Evolutionary conservation across 2,113 vertebrate species (phyloP).

Genomic region (Charadrius vociferus): DNA sequence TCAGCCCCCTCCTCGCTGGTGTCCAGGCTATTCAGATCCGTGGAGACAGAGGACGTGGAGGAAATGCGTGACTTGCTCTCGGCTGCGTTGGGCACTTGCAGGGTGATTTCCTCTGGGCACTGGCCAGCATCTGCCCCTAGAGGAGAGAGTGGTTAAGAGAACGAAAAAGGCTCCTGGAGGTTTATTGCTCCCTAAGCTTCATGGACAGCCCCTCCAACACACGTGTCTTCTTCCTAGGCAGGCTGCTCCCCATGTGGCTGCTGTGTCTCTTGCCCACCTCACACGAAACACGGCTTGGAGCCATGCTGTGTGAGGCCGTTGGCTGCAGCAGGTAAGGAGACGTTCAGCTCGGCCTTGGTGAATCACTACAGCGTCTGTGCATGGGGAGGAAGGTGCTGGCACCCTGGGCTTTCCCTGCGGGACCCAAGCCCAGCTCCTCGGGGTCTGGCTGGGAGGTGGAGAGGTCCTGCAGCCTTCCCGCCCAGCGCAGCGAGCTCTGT

Average conservation of each 20-base stretch:
- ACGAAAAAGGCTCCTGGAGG: not conserved
- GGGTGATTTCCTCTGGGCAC: constrained; percentile 73
- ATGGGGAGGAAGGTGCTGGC: not conserved
- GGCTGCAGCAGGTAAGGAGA: not conserved
- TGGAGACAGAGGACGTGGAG: constrained; percentile 86
- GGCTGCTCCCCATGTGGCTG: not conserved
- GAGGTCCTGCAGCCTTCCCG: not conserved
- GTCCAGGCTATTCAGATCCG: constrained; percentile 83
- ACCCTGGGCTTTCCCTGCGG: rapidly evolving
- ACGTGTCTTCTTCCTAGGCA: not conserved
- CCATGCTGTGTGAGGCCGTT: not conserved
- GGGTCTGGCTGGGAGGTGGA: not conserved
- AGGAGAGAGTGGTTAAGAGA: constrained; percentile 4
- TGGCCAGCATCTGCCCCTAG: constrained; percentile 62
- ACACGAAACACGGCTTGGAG: not conserved
- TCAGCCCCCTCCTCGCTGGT: constrained; percentile 80
- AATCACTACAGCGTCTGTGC: not conserved
- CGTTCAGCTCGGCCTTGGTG: not conserved
- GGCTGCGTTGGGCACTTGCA: constrained; percentile 55
- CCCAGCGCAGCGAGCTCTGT: not conserved
- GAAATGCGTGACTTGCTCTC: constrained; percentile 83
- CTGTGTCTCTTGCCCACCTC: not conserved
- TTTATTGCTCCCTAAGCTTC: not conserved
- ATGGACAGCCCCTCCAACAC: not conserved
- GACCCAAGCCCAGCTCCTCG: not conserved